Conservation (phyloP, 1,140 invertebrate species). For the Meloidogyne exigua region DNA sequence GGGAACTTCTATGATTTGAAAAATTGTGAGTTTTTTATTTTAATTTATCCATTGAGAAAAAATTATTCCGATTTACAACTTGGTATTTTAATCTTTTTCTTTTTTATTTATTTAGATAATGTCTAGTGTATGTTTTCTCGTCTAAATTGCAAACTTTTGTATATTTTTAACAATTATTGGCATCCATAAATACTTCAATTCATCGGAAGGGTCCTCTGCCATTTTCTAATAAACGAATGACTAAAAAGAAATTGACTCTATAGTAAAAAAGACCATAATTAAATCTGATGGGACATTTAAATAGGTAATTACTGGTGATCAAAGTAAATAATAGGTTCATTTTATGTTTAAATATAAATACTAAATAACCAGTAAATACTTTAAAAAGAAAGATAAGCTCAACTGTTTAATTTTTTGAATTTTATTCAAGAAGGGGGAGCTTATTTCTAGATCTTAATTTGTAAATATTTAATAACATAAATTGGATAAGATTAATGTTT, state of each 20-base stretch:
- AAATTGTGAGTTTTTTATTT: conserved; percentile 11
- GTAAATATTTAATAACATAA: background rate
- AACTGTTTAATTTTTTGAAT: too few species aligned
- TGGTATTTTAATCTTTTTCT: too few species aligned
- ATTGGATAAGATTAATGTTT: background rate
- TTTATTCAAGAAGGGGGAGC: background rate
- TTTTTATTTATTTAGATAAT: conserved; percentile 28
- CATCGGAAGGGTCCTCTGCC: background rate
- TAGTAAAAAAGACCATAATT: background rate
- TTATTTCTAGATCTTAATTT: background rate
- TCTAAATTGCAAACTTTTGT: conserved; percentile 39
- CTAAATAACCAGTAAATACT: background rate
- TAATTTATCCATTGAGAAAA: background rate
- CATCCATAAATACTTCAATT: conserved; percentile 36
- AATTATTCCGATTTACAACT: too few species aligned
- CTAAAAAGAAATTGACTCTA: background rate
- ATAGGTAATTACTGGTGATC: background rate
- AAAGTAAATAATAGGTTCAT: too few species aligned
- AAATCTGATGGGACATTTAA: background rate
- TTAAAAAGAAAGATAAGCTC: background rate
- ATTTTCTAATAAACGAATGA: background rate
- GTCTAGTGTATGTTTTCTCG: conserved; percentile 33
- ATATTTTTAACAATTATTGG: conserved; percentile 33
- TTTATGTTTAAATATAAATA: too few species aligned
- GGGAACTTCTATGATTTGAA: conserved; percentile 28